Percentiles rank a stretch among this genome's conserved stretches.
Conservation (phyloP, 2,888 invertebrate species). For the Trissolcus brochymenae region DNA sequence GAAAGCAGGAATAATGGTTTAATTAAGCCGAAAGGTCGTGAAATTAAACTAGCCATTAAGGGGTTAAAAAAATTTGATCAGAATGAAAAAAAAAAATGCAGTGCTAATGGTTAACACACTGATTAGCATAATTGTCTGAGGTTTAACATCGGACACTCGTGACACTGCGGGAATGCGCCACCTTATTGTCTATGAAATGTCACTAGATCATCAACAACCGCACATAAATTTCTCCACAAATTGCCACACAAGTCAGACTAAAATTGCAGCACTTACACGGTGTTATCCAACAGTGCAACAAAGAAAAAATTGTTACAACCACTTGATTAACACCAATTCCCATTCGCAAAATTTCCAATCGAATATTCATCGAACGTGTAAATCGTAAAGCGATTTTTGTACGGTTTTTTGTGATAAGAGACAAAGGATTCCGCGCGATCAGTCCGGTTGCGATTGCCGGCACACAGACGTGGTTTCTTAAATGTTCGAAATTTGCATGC, state of each 20-base stretch:
- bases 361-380: constrained; percentile 3
- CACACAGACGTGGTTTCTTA: constrained; percentile 25
- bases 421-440: constrained; percentile 9
- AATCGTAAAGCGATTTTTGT: constrained; percentile 8
- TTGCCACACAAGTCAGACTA: neutral
- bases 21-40: neutral
- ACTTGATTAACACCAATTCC: too few species aligned
- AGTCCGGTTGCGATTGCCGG: constrained; percentile 12
- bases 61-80: constrained; percentile 20
- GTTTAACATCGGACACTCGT: constrained; percentile 20
- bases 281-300: too few species aligned
- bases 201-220: constrained; percentile 10
- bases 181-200: constrained; percentile 36
- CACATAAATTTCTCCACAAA: constrained; percentile 2
- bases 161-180: constrained; percentile 22
- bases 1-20: neutral
- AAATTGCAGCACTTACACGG: neutral
- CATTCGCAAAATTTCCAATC: neutral
- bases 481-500: constrained; percentile 50
- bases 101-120: constrained; percentile 23
- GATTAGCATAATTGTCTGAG: constrained; percentile 32
- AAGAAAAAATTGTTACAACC: too few species aligned
- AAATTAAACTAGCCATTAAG: constrained; percentile 9
- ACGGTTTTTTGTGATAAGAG: neutral
- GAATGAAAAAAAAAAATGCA: neutral